A percentile compares a stretch with the other conserved stretches of the same genome.
phyloP scores from a whole-genome alignment of 2,113 vertebrate species.

The Pleuronectes platessa region DNA sequence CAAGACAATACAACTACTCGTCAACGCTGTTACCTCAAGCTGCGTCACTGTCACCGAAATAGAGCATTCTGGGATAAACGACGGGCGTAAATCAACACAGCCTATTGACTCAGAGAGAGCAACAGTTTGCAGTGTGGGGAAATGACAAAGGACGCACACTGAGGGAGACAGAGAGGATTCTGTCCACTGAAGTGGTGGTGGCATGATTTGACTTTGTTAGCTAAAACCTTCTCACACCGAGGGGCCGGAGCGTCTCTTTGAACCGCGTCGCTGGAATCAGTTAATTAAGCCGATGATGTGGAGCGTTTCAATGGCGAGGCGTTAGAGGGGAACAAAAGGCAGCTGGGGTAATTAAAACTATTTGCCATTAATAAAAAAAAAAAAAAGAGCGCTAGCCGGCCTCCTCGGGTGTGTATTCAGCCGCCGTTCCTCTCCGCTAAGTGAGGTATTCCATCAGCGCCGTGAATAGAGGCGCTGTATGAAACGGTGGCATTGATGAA shows the following conservation, averaged over 20 bases:
- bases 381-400: slow-evolving; percentile 5
- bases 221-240: slow-evolving; percentile 58
- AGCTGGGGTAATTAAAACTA: slow-evolving; percentile 69
- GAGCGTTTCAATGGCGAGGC: slow-evolving; percentile 52
- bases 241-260: slow-evolving; percentile 49
- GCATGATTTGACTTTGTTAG: slow-evolving; percentile 65
- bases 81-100: slow-evolving; percentile 45
- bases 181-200: slow-evolving; percentile 51
- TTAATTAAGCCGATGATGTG: slow-evolving; percentile 73
- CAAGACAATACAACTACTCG: slow-evolving; percentile 29
- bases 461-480: slow-evolving; percentile 68
- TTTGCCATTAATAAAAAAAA: slow-evolving; percentile 66
- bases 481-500: slow-evolving; percentile 72
- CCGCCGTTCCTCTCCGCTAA: slow-evolving; percentile 41
- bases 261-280: slow-evolving; percentile 53
- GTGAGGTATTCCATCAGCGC: slow-evolving; percentile 56
- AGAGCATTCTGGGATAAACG: slow-evolving; percentile 42
- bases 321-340: slow-evolving; percentile 68
- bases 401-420: slow-evolving; percentile 57
- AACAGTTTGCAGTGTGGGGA: slow-evolving; percentile 27
- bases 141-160: slow-evolving; percentile 42
- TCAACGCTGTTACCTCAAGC: slow-evolving; percentile 10
- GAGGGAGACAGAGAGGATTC: slow-evolving; percentile 20
- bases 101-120: slow-evolving; percentile 23
- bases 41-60: slow-evolving; percentile 35